Percentiles rank a stretch among this genome's conserved stretches.
Conservation (phyloP, 2,888 invertebrate species). For the Loripinus fragilis region DNA sequence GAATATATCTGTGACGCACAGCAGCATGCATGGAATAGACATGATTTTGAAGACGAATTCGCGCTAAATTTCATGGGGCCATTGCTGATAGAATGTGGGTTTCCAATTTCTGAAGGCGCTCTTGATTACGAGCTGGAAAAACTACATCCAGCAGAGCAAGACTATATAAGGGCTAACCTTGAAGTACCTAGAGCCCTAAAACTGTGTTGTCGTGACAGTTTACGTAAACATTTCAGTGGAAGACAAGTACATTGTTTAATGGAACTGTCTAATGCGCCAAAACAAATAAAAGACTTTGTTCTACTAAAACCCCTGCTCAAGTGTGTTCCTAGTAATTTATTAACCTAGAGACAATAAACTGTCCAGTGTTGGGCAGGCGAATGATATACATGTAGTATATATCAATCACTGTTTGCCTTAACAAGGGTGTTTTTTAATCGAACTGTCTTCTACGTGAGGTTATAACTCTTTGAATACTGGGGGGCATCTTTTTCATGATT, state of each 20-base stretch:
- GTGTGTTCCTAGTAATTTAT: not conserved
- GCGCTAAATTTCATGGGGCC: not conserved
- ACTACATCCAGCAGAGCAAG: not conserved
- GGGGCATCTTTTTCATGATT: no score
- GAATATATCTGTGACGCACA: not conserved
- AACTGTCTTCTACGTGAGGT: no score
- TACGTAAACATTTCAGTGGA: not conserved
- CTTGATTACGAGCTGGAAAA: not conserved
- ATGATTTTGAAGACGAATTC: not conserved
- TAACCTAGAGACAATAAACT: no score
- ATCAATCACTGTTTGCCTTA: no score
- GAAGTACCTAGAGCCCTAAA: not conserved
- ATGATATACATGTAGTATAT: no score
- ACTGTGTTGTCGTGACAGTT: not conserved
- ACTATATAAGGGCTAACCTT: not conserved
- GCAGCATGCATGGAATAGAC: not conserved
- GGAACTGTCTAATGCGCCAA: not conserved
- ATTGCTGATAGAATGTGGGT: not conserved
- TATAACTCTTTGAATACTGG: no score
- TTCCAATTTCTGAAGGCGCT: not conserved
- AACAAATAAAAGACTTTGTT: not conserved
- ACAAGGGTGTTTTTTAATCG: no score
- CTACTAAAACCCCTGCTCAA: not conserved
- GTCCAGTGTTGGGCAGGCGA: no score
- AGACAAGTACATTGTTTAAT: not conserved